A percentile compares a stretch with the other conserved stretches of the same genome.
These are phyloP conservation scores for Gryon sp. DNA, from an alignment of 1,140 invertebrate species.

Conservation along the genomic window DNA sequence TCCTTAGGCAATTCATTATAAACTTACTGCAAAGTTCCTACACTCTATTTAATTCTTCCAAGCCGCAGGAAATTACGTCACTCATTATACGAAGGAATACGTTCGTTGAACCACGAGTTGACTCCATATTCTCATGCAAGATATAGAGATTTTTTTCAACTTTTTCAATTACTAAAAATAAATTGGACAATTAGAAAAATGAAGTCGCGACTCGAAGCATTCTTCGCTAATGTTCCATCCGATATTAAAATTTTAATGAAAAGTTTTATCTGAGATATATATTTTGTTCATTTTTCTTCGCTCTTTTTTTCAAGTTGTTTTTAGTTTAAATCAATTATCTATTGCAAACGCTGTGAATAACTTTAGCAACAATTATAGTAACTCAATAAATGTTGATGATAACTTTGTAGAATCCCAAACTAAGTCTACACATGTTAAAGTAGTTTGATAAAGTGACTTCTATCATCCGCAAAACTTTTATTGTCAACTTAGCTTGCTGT, in stretches of 20 bases:
- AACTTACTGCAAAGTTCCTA: conserved; percentile 53
- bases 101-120: conserved; percentile 35
- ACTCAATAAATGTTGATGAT: conserved; percentile 34
- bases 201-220: too few relatives aligned
- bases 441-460: conserved; percentile 12
- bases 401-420: conserved; percentile 33
- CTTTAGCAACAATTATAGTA: conserved; percentile 19
- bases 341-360: too few relatives aligned
- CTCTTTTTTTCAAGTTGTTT: too few relatives aligned
- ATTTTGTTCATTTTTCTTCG: too few relatives aligned
- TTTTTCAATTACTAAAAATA: conserved; percentile 32
- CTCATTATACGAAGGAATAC: conserved; percentile 52
- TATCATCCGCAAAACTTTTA: conserved; percentile 15
- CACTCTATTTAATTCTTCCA: conserved; percentile 55
- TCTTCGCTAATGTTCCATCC: too few relatives aligned
- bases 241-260: too few relatives aligned
- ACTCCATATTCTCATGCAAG: conserved; percentile 31
- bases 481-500: conserved; percentile 17
- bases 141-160: conserved; percentile 30
- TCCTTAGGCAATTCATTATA: conserved; percentile 56
- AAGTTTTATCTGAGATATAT: too few relatives aligned
- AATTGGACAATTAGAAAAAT: conserved; percentile 1
- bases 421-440: conserved; percentile 20
- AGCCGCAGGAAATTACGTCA: conserved; percentile 54
- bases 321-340: too few relatives aligned